Evolutionary conservation across 2,888 invertebrate genomes (phyloP), one percentile per base, ranked within the genome.

Genomic region (Parelbella ahira): DNA sequence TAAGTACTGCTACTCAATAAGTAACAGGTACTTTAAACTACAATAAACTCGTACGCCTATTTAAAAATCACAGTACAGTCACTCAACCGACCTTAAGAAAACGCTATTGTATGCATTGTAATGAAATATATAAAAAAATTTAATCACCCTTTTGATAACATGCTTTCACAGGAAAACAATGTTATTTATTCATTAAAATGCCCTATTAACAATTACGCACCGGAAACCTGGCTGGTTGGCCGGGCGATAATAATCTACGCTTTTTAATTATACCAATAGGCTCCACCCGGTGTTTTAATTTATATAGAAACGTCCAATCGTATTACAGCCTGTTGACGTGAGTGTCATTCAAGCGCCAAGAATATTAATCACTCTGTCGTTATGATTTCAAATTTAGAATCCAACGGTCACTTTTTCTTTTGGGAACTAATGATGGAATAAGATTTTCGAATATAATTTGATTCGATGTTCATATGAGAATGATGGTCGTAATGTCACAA

Each of bases 291-390:
- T 54, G 68, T 66, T 63, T 70, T 72, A 67, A 79, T 81, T 78
- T 78, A 77, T 80, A 78, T 72, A 68, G 60, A 79, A 75, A 74
- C 75, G 83, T 83, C 84, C 83, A 86, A 84, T 84, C 81, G 68
- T 68, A 78, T 86, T 81, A 81, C 58, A 59, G 61, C 60, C 53
- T 64, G 74, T 54, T 80, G 79, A 82, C 78, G 68, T 72, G 67
- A 72, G 71, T 82, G 73, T 70, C 72, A 68, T 58, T 66, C 58
- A 63, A 59, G 66, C 59, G 54, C 63, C 51, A 58, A 59, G 67
- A 66, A 72, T 75, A 79, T 78, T 79, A 79, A 82, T 83, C 80
- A 81, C 67, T 49, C 59, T 61, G 58, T 59, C 56, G 58, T 60
- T 60, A 56, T 45, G 45, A 51, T 62, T 59, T 56, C 62, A 51